Evolutionary conservation across 2,797 vertebrate species (phyloP).

Genomic region (Tarsius wallacei): DNA sequence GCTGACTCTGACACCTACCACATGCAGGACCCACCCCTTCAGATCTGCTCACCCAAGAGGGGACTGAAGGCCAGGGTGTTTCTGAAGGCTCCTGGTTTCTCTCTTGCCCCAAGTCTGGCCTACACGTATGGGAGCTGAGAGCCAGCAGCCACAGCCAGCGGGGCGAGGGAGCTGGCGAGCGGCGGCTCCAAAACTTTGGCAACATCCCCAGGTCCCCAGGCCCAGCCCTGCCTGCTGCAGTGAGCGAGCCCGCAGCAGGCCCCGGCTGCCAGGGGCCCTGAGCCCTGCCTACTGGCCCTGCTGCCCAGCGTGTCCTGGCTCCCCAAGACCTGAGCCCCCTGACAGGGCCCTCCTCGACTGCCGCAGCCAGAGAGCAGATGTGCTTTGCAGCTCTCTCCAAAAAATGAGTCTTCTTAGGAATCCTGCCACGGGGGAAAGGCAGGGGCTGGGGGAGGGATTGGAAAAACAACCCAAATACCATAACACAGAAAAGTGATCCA

Average conservation of each 20-base stretch:
- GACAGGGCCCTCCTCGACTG: slow-evolving; percentile 88
- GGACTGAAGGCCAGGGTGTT: background rate
- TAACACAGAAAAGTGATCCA: slow-evolving; percentile 89
- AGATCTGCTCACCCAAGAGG: background rate
- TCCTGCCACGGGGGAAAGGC: slow-evolving; percentile 76
- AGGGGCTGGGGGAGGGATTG: slow-evolving; percentile 59
- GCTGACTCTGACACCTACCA: background rate
- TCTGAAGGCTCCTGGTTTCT: slow-evolving; percentile 28
- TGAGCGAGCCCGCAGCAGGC: background rate
- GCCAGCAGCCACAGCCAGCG: slow-evolving; percentile 74
- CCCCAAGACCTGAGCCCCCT: slow-evolving; percentile 78
- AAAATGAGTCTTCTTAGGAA: slow-evolving; percentile 85
- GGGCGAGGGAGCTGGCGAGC: slow-evolving; percentile 5
- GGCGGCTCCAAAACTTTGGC: background rate
- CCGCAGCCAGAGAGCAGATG: slow-evolving; percentile 90
- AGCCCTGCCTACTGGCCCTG: background rate
- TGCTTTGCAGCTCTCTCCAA: slow-evolving; percentile 85
- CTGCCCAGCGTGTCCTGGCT: background rate
- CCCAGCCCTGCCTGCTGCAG: slow-evolving; percentile 63
- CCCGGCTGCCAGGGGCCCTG: background rate
- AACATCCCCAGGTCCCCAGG: background rate
- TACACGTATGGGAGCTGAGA: background rate
- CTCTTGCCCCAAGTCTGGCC: slow-evolving; percentile 51
- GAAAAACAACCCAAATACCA: slow-evolving; percentile 87
- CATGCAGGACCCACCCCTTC: background rate